Evolutionary conservation across 2,888 invertebrate genomes (phyloP), one percentile per base, ranked within the genome.

Genomic region (Orchesellides sinensis): DNA sequence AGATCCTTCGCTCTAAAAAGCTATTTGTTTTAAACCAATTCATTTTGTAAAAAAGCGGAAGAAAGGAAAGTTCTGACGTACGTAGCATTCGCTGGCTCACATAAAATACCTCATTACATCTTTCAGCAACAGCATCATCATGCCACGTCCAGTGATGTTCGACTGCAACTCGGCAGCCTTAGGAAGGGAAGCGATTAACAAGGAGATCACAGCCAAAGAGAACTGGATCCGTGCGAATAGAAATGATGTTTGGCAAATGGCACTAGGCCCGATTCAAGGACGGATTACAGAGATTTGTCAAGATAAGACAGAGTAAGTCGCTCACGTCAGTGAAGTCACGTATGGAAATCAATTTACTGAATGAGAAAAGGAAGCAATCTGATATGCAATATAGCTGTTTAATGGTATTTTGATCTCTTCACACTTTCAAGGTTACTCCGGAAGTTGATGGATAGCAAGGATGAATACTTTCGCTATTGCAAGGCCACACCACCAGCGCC

Each of bases 401-500:
- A 25, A 17, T 61, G 25, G 2, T 63, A 63, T 35, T 21, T 63
- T 12, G 6, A n/a, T 25, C 5, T 63, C 10, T 75, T 4, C 45
- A n/a, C n/a, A n/a, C n/a, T n/a, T n/a, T n/a, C n/a, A n/a, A 87
- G 87, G 56, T 61, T 87, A 8, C 63, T 85, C 12, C 65, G 84
- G 23, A 85, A 87, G 56, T 49, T 87, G 47, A 87, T 87, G 87
- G 87, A 87, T 56, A 84, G 84, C 52, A 80, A 86, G 54, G 87
- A 87, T 49, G 87, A 87, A 52, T 87, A 87, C 72, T 87, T 87
- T 65, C 83, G 82, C 17, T 87, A 81, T 40, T 86, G 86, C 70
- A 83, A 79, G 23, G 82, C 79, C 12, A 69, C 72, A 14, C 74
- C 82, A 14, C 65, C 74, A 19, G 52, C 79, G 17, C 12, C 45